phyloP scores from a whole-genome alignment of 2,113 vertebrate genomes.

The Psittacus erithacus region DNA sequence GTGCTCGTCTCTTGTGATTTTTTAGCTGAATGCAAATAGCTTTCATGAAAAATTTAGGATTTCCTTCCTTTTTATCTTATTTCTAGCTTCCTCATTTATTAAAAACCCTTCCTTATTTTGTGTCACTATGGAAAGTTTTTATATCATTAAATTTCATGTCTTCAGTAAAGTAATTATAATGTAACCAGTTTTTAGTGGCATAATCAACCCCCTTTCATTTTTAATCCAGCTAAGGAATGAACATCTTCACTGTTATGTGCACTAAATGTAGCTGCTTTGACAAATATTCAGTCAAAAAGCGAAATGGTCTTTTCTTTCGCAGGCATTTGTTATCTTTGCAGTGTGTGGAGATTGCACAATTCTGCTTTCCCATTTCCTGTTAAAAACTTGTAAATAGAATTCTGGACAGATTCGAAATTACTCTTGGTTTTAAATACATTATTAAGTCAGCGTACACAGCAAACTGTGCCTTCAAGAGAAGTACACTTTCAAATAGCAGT shows the following conservation, averaged over 20 bases:
- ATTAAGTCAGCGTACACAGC: background rate
- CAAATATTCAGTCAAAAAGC: background rate
- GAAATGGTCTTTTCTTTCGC: background rate
- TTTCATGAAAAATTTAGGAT: background rate
- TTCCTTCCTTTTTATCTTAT: constrained; percentile 38
- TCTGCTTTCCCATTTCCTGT: background rate
- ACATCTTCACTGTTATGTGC: background rate
- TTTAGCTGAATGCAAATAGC: background rate
- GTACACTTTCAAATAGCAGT: background rate
- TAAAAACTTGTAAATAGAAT: background rate
- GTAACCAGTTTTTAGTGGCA: background rate
- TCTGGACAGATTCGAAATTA: background rate
- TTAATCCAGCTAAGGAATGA: background rate
- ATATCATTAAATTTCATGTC: background rate
- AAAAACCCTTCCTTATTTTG: background rate
- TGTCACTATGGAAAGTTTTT: background rate
- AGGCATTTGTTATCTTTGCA: background rate
- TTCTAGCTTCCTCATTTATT: constrained; percentile 5
- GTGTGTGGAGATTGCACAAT: background rate
- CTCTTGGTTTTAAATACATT: background rate
- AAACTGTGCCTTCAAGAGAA: background rate
- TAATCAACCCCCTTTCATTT: background rate
- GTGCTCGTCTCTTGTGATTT: background rate
- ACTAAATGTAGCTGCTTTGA: background rate
- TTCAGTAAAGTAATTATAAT: background rate